A percentile compares a stretch with the other conserved stretches of the same genome.
Evolutionary conservation across 2,797 vertebrate genomes (phyloP).

Genomic region (Acanthopagrus latus): DNA sequence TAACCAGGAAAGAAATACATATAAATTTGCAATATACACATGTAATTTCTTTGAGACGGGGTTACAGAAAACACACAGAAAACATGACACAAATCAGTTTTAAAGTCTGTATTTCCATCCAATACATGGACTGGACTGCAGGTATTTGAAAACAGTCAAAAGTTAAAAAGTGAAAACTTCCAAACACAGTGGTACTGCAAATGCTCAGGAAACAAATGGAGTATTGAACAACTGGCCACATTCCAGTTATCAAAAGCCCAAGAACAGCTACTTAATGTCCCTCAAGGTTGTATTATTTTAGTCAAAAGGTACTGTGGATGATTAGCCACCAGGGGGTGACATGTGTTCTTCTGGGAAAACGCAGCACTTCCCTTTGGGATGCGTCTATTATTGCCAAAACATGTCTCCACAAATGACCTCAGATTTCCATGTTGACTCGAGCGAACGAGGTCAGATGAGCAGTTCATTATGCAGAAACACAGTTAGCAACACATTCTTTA

Average conservation of each 20-base stretch:
- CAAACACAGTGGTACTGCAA: too few species aligned
- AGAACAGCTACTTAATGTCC: background rate
- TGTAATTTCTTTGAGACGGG: too few species aligned
- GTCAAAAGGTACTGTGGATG: background rate
- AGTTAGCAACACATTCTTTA: background rate
- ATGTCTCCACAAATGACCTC: background rate
- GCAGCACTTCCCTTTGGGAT: background rate
- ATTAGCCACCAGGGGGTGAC: constrained; percentile 48
- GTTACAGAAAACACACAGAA: too few species aligned
- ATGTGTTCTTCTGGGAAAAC: background rate
- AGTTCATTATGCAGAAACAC: background rate
- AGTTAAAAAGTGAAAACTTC: too few species aligned
- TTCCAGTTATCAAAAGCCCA: background rate
- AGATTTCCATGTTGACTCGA: background rate
- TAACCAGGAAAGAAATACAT: too few species aligned
- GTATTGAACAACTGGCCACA: background rate
- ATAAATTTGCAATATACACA: too few species aligned
- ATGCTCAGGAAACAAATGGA: background rate
- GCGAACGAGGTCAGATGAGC: background rate
- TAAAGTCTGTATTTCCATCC: too few species aligned
- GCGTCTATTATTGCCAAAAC: background rate
- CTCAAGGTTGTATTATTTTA: background rate
- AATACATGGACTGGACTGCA: too few species aligned
- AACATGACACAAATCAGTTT: too few species aligned
- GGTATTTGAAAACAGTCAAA: too few species aligned